Conservation (phyloP, 2,797 vertebrate species). For the Lophius americanus region DNA sequence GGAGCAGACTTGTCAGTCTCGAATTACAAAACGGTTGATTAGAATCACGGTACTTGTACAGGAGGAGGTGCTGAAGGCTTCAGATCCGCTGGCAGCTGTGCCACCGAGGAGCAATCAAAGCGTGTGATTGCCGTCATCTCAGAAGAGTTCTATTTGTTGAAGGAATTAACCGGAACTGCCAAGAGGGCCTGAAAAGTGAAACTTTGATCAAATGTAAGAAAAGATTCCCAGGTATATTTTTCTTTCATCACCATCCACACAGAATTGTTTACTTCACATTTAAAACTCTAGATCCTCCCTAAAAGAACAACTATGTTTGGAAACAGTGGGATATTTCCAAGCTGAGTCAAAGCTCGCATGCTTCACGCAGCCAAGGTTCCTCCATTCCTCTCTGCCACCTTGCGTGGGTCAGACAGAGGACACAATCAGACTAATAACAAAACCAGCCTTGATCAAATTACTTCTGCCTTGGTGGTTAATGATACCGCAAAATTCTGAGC, state of each 20-base stretch:
- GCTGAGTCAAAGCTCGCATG: background rate
- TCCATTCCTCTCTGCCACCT: slow-evolving; percentile 56
- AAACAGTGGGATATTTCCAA: background rate
- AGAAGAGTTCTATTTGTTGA: slow-evolving; percentile 72
- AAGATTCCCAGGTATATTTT: background rate
- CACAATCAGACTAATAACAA: slow-evolving; percentile 73
- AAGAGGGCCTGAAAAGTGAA: slow-evolving; percentile 57
- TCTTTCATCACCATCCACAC: background rate
- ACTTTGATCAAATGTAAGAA: slow-evolving; percentile 22
- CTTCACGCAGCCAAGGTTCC: slow-evolving; percentile 20
- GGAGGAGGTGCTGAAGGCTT: slow-evolving; percentile 76
- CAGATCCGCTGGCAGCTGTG: slow-evolving; percentile 79
- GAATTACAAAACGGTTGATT: slow-evolving; percentile 82
- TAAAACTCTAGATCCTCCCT: slow-evolving; percentile 4
- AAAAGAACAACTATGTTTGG: background rate
- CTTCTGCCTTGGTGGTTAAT: slow-evolving; percentile 72
- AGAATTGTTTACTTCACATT: background rate
- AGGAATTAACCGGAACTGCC: slow-evolving; percentile 55
- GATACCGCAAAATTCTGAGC: slow-evolving; percentile 67
- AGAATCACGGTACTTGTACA: slow-evolving; percentile 80
- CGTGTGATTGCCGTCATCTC: slow-evolving; percentile 76
- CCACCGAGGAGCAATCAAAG: slow-evolving; percentile 76
- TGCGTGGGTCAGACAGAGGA: slow-evolving; percentile 66
- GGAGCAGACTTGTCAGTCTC: slow-evolving; percentile 66
- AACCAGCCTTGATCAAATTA: slow-evolving; percentile 75